Percentiles rank a stretch among this genome's conserved stretches.
phyloP scores from a whole-genome alignment of 1,140 invertebrate genomes.

The Leguminivora glycinivorella region DNA sequence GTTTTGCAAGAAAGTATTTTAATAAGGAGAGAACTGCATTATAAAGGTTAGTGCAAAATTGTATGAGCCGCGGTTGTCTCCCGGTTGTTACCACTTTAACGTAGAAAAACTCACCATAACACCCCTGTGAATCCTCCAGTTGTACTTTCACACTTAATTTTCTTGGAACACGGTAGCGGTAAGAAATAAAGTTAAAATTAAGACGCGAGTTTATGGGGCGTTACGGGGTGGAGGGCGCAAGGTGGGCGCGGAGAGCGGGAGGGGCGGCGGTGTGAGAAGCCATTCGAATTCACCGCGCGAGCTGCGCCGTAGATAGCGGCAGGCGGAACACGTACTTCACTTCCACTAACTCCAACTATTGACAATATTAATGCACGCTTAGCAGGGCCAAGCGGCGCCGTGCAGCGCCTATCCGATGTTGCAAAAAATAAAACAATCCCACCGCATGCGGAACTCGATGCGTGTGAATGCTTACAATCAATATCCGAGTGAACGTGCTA shows the following conservation, averaged over 20 bases:
- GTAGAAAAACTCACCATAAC: conserved; percentile 49
- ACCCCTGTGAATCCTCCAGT: conserved; percentile 61
- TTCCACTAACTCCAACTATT: conserved; percentile 78
- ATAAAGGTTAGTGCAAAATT: neutral
- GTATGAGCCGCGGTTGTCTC: neutral
- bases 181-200: conserved; percentile 79
- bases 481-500: conserved; percentile 23
- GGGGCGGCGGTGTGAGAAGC: conserved; percentile 57
- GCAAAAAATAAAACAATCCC: conserved; percentile 31
- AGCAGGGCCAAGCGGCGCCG: conserved; percentile 68
- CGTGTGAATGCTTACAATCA: conserved; percentile 21
- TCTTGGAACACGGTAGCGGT: conserved; percentile 72
- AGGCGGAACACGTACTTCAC: conserved; percentile 77
- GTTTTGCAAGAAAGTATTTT: neutral
- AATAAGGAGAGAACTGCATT: neutral
- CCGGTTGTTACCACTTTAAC: conserved; percentile 15
- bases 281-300: conserved; percentile 76
- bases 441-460: conserved; percentile 8
- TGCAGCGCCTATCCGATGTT: conserved; percentile 63
- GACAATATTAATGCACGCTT: conserved; percentile 78
- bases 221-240: conserved; percentile 61
- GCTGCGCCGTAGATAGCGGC: conserved; percentile 75
- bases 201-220: conserved; percentile 78
- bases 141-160: conserved; percentile 77
- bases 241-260: conserved; percentile 43